Evolutionary conservation across 2,888 invertebrate genomes (phyloP).

Genomic region (Ormia ochracea): DNA sequence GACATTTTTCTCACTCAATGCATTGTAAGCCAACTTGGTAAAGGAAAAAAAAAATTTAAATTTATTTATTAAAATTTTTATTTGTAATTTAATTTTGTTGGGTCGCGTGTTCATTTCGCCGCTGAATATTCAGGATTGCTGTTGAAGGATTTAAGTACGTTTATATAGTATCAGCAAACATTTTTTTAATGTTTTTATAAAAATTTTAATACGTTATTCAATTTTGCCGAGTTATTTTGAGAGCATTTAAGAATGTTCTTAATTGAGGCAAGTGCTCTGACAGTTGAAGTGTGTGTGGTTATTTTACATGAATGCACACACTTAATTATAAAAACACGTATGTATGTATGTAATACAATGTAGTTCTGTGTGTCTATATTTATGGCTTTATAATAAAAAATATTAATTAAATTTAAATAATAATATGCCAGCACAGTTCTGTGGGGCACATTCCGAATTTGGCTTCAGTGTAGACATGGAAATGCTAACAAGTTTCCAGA

Average conservation of each 20-base stretch:
- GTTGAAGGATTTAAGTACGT: not conserved
- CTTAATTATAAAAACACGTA: no score
- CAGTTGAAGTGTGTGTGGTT: slow-evolving; percentile 7
- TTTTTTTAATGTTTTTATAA: no score
- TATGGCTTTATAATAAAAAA: no score
- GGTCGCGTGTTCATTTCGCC: slow-evolving; percentile 20
- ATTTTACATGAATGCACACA: not conserved
- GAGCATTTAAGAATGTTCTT: not conserved
- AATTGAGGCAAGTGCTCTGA: not conserved
- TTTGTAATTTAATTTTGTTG: slow-evolving; percentile 45
- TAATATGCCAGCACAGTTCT: no score
- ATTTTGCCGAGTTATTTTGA: not conserved
- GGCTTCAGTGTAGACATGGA: no score
- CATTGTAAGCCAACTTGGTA: not conserved
- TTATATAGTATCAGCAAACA: slow-evolving; percentile 38
- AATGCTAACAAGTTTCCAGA: no score
- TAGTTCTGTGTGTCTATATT: no score
- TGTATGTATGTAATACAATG: no score
- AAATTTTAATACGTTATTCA: slow-evolving; percentile 28
- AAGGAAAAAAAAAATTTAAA: not conserved
- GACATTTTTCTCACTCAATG: no score
- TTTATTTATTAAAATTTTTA: slow-evolving; percentile 39
- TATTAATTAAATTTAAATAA: no score
- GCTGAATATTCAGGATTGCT: not conserved
- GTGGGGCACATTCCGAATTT: no score